phyloP scores from a whole-genome alignment of 2,797 vertebrate genomes.

The Danio jaintianensis region DNA sequence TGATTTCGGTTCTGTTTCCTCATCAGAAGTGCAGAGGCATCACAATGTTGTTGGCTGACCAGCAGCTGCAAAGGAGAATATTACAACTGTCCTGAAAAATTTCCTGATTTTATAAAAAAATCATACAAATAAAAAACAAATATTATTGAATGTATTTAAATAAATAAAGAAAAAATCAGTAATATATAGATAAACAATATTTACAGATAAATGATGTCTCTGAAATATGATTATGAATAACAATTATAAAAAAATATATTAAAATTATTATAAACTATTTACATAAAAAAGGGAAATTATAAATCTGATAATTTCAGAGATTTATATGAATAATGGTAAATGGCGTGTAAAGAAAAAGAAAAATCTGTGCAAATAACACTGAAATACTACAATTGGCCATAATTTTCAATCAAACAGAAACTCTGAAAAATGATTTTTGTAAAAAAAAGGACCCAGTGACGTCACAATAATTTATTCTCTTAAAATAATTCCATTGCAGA shows the following conservation, averaged over 20 bases:
- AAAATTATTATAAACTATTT: not conserved
- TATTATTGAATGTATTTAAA: too few species aligned
- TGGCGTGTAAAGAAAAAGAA: not conserved
- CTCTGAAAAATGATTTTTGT: too few species aligned
- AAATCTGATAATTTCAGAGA: not conserved
- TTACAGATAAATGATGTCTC: too few species aligned
- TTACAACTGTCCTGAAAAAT: not conserved
- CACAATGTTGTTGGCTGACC: conserved; percentile 97
- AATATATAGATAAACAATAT: too few species aligned
- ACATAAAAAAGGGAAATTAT: not conserved
- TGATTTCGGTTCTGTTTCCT: conserved; percentile 32
- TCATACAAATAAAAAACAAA: not conserved
- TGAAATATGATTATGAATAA: too few species aligned
- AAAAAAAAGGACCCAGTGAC: too few species aligned
- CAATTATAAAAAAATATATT: too few species aligned
- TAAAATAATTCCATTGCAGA: not conserved
- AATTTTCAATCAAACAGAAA: not conserved
- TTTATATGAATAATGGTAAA: not conserved
- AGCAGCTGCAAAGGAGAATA: conserved; percentile 81
- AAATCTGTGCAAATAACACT: not conserved
- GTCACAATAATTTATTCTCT: not conserved
- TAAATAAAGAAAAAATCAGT: too few species aligned
- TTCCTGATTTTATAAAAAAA: not conserved
- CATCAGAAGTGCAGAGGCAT: conserved; percentile 65
- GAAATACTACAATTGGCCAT: not conserved